These are phyloP conservation scores for Lamellibrachia satsuma DNA, from an alignment of 2,888 invertebrate genomes.

Conservation along the genomic window DNA sequence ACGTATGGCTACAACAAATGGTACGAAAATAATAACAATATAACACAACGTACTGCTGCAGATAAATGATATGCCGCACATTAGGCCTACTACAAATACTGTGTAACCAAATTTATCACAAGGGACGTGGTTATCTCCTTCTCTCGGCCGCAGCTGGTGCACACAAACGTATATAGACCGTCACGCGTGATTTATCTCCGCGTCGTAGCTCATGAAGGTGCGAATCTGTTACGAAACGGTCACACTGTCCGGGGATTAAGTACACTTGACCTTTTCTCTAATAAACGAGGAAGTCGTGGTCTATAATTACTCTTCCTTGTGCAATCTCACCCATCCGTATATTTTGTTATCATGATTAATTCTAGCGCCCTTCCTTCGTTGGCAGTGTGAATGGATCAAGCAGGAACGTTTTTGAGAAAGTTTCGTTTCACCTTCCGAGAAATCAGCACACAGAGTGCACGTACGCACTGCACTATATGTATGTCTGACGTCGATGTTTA, in stretches of 20 bases:
- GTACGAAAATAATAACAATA: too few species aligned
- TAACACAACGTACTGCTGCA: neutral
- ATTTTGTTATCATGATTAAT: neutral
- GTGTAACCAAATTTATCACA: neutral
- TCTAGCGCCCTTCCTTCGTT: neutral
- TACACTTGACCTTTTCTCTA: neutral
- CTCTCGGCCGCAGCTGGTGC: neutral
- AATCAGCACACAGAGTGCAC: neutral
- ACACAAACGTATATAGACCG: neutral
- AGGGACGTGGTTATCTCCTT: too few species aligned
- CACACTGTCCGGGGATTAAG: neutral
- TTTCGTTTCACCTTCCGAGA: constrained; percentile 17
- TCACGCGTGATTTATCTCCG: neutral
- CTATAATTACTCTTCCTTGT: neutral
- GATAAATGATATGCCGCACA: neutral
- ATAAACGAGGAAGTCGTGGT: neutral
- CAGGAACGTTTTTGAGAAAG: neutral
- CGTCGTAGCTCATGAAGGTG: neutral
- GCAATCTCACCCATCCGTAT: neutral
- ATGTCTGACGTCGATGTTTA: neutral
- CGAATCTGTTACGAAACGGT: neutral
- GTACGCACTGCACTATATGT: neutral
- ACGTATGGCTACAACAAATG: too few species aligned
- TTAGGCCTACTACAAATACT: neutral
- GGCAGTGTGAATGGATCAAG: neutral